Percentiles rank a stretch among this genome's conserved stretches.
Conservation (phyloP, 2,797 vertebrate genomes). For the Urocyon cinereoargenteus region DNA sequence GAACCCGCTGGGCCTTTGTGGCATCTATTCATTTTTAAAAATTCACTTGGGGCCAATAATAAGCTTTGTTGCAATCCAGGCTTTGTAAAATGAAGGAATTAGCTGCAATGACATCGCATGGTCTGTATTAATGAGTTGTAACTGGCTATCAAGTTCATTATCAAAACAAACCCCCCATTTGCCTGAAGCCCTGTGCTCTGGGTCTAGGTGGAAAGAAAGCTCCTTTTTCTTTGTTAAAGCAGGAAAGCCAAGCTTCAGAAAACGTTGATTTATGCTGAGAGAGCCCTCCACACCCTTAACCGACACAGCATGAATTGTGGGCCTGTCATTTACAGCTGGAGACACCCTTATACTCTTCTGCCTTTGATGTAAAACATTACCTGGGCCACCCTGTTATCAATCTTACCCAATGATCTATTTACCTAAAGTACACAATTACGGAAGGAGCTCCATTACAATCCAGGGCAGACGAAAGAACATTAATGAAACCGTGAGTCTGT, state of each 20-base stretch:
- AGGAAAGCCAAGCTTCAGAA: conserved; percentile 50
- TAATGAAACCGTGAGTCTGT: conserved; percentile 33
- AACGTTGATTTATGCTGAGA: conserved; percentile 66
- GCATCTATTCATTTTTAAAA: too few relatives aligned
- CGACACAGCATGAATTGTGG: conserved; percentile 56
- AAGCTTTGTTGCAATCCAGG: conserved; percentile 22
- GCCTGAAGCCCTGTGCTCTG: neutral
- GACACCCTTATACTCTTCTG: conserved; percentile 57
- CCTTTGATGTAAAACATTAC: conserved; percentile 76
- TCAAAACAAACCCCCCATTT: neutral
- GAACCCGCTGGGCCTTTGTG: neutral
- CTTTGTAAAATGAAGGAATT: conserved; percentile 44
- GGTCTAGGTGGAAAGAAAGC: conserved; percentile 13
- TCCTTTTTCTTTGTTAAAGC: conserved; percentile 52
- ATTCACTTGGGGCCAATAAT: neutral
- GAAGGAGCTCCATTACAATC: conserved; percentile 68
- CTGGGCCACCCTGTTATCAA: conserved; percentile 74
- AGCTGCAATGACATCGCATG: neutral
- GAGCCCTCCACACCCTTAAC: conserved; percentile 70
- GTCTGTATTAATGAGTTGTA: neutral
- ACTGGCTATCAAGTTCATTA: conserved; percentile 36
- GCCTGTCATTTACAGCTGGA: conserved; percentile 73
- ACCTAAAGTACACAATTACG: conserved; percentile 72
- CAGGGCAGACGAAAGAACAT: conserved; percentile 24
- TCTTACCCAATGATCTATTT: conserved; percentile 82